Conservation (phyloP, 2,888 invertebrate species). For the Cephus spinipes region DNA sequence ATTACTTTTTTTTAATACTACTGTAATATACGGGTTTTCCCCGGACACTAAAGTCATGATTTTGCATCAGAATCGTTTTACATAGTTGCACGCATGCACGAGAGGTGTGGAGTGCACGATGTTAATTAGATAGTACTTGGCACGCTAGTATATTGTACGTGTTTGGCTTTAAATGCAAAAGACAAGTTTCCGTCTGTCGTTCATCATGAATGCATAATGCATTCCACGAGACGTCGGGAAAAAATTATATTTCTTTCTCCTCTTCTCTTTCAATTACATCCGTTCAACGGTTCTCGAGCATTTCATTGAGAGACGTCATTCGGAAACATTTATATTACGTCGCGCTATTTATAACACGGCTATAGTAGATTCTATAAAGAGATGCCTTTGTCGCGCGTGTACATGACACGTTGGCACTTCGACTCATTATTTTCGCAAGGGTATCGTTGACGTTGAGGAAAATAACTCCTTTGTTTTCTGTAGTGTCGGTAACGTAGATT, state of each 20-base stretch:
- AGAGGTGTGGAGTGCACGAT: constrained; percentile 3
- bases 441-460: not conserved
- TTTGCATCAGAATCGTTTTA: not conserved
- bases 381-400: not conserved
- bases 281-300: not conserved
- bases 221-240: not conserved
- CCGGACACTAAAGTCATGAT: not conserved
- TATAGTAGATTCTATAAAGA: not conserved
- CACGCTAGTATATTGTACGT: not conserved
- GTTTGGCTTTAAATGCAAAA: not conserved
- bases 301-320: not conserved
- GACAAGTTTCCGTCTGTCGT: not conserved
- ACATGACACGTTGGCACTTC: not conserved
- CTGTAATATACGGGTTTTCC: not conserved
- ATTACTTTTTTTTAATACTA: not conserved
- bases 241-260: not conserved
- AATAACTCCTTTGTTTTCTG: not conserved
- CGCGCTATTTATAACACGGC: not conserved
- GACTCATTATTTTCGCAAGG: not conserved
- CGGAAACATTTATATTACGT: not conserved
- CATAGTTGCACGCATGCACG: constrained; percentile 3
- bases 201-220: not conserved
- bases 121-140: constrained; percentile 1
- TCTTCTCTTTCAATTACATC: not conserved
- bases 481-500: not conserved